A percentile compares a stretch with the other conserved stretches of the same genome.
These are phyloP conservation scores for Pogonomyrmex barbatus DNA, from an alignment of 1,140 invertebrate species.

Conservation along the genomic window DNA sequence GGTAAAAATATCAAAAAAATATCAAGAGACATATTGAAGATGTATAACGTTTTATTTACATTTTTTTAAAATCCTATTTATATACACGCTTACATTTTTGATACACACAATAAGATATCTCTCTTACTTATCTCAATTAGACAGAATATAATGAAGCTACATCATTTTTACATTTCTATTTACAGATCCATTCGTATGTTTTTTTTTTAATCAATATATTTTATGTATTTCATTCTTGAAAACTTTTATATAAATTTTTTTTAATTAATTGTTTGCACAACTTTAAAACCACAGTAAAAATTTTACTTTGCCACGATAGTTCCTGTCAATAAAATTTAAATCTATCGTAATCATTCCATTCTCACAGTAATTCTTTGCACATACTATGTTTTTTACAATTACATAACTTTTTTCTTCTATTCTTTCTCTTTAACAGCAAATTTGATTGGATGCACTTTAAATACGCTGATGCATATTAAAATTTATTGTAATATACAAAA, in stretches of 20 bases:
- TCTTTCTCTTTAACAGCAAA: not conserved
- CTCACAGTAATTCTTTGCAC: not conserved
- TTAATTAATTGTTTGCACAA: constrained; percentile 29
- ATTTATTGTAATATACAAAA: not conserved
- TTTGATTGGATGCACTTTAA: not conserved
- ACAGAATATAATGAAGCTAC: not conserved
- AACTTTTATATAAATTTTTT: not conserved
- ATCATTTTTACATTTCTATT: constrained; percentile 28
- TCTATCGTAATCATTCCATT: not conserved
- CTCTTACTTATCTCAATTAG: not conserved
- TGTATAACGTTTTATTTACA: constrained; percentile 74
- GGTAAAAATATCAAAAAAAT: not conserved
- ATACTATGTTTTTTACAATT: not conserved
- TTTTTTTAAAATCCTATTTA: constrained; percentile 62
- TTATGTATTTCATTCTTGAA: not conserved
- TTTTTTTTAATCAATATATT: not conserved
- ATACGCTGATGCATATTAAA: not conserved
- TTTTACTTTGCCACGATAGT: not conserved
- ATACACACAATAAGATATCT: constrained; percentile 7
- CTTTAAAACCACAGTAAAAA: not conserved
- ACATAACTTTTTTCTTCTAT: not conserved
- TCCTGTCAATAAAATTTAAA: constrained; percentile 18
- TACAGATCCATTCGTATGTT: not conserved
- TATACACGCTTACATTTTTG: not conserved
- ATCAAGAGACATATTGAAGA: not conserved